Evolutionary conservation across 2,797 vertebrate species (phyloP).

Genomic region (Tachyglossus aculeatus): DNA sequence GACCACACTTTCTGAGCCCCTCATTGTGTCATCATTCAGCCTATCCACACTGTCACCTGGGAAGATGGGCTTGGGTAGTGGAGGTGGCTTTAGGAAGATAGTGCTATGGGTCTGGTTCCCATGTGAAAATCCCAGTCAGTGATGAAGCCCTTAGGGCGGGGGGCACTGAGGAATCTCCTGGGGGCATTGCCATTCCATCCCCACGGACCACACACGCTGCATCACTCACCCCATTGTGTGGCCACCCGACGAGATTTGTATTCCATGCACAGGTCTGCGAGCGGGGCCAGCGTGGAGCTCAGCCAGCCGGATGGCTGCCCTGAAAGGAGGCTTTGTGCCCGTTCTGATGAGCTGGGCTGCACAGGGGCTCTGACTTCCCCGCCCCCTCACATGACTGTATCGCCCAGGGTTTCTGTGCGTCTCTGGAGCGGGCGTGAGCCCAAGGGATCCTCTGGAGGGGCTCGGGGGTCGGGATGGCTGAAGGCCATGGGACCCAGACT

Average conservation of each 20-base stretch:
- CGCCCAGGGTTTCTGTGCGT: conserved; percentile 8
- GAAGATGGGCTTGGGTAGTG: no score
- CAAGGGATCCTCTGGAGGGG: conserved; percentile 28
- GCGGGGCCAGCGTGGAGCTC: conserved; percentile 62
- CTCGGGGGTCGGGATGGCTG: no score
- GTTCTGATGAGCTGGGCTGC: conserved; percentile 10
- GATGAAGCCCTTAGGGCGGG: no score
- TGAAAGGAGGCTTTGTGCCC: conserved; percentile 85
- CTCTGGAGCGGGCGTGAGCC: conserved; percentile 30
- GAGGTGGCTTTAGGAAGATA: no score
- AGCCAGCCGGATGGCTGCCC: conserved; percentile 82
- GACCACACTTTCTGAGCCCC: no score
- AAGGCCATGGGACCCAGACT: no score
- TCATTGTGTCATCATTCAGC: no score
- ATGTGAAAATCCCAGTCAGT: no score
- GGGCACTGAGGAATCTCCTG: no score
- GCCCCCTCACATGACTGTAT: conserved; percentile 2
- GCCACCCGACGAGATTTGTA: conserved; percentile 47
- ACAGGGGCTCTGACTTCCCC: background rate
- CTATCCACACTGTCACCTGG: no score
- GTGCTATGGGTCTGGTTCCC: no score
- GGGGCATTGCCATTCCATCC: background rate
- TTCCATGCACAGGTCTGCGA: conserved; percentile 16
- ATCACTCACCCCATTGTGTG: conserved; percentile 26
- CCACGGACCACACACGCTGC: background rate